Conservation (phyloP, 2,888 invertebrate genomes). For the Lottia scabra region DNA sequence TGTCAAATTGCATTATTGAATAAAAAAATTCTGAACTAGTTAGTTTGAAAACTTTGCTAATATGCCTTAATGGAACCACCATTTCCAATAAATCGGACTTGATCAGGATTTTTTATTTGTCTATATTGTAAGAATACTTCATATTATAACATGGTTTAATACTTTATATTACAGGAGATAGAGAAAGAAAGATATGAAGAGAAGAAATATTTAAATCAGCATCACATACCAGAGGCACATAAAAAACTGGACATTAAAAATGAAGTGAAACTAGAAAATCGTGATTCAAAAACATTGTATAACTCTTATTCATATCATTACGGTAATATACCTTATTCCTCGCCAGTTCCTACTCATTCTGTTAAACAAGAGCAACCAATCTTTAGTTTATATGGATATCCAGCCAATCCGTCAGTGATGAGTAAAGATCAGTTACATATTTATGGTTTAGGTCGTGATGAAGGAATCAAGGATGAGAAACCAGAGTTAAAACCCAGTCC, state of each 20-base stretch:
- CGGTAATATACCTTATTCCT: constrained; percentile 28
- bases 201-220: constrained; percentile 20
- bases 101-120: too few species aligned
- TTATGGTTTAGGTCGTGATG: constrained; percentile 48
- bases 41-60: too few species aligned
- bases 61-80: too few species aligned
- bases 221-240: constrained; percentile 16
- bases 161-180: constrained; percentile 23
- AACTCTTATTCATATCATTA: constrained; percentile 23
- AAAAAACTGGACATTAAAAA: constrained; percentile 22
- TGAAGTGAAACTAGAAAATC: constrained; percentile 19
- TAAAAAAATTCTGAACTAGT: too few species aligned
- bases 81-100: too few species aligned
- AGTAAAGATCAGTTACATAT: constrained; percentile 65
- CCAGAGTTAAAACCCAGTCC: constrained; percentile 26
- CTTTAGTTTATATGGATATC: constrained; percentile 69
- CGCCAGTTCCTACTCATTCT: constrained; percentile 15
- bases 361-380: constrained; percentile 46
- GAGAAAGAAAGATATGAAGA: constrained; percentile 23
- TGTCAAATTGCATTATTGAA: too few species aligned
- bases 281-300: constrained; percentile 20
- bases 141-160: background rate
- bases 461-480: constrained; percentile 48
- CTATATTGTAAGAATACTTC: too few species aligned
- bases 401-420: constrained; percentile 66